Conservation (phyloP, 2,113 vertebrate genomes). For the Chrysochloris asiatica region DNA sequence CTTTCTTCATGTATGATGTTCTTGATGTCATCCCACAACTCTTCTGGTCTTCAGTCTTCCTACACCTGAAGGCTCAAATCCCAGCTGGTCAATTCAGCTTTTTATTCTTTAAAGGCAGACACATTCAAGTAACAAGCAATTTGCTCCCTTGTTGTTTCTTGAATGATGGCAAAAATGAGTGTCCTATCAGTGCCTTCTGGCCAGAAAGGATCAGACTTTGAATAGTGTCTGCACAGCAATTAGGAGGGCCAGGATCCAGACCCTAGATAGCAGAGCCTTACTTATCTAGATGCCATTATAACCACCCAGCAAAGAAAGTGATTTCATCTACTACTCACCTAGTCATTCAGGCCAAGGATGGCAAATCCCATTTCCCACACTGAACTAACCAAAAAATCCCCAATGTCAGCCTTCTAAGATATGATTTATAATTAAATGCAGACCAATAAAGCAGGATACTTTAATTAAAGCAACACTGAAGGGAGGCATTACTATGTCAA, state of each 20-base stretch:
- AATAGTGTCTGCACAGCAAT: conserved; percentile 2
- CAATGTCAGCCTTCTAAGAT: conserved; percentile 8
- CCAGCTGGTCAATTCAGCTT: not conserved
- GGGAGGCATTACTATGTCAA: conserved; percentile 48
- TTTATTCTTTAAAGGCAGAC: conserved; percentile 36
- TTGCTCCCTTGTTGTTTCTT: conserved; percentile 15
- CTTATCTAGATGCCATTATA: not conserved
- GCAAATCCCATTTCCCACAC: conserved; percentile 51
- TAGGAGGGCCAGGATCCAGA: not conserved
- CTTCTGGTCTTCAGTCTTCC: too few species aligned
- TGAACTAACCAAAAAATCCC: not conserved
- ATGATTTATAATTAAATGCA: conserved; percentile 47
- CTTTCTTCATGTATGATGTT: too few species aligned
- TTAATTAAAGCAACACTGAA: conserved; percentile 55
- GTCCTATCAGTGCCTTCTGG: not conserved
- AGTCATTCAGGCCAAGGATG: not conserved
- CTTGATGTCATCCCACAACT: not conserved
- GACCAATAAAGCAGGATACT: conserved; percentile 61
- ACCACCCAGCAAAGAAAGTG: not conserved
- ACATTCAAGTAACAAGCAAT: conserved; percentile 34
- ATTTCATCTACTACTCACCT: conserved; percentile 32
- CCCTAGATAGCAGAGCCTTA: not conserved
- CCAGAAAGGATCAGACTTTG: not conserved
- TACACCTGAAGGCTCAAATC: too few species aligned
- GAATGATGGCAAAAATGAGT: not conserved